Evolutionary conservation across 2,888 invertebrate genomes (phyloP), one percentile per base, ranked within the genome.

Genomic region (Rhaphigaster nebulosa): DNA sequence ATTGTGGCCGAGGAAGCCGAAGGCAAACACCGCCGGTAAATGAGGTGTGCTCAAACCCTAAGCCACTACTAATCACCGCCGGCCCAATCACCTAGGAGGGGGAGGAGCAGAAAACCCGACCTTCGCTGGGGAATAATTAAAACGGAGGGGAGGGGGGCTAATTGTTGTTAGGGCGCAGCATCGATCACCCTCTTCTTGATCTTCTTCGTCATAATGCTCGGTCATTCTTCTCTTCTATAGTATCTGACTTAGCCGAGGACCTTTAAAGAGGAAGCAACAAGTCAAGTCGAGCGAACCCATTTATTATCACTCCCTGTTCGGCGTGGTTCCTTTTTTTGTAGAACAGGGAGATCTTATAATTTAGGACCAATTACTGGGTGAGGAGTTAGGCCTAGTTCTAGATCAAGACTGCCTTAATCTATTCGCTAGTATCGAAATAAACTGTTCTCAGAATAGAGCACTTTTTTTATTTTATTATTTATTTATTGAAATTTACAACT

Each of bases 1-100:
- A 88, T 60, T 56, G 88, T 60, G 88, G 88, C 60, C 41, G 88
- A 38, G 80, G 88, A 29, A 54, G 88, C 56, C 38, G n/a, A 84
- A n/a, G 84, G 84, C 84, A 84, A 84, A 84, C 84, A 84, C 84
- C 84, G 45, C 80, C 45, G 84, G 84, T n/a, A 84, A 84, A 84
- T 84, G 84, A 84, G 84, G 45, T 84, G 45, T 84, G 45, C 84
- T 84, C 45, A 10, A n/a, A 29, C 45, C 84, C 84, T 84, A 84
- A 84, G 84, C 84, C 84, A 50, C 84, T 84, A 41, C 84, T 84
- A 84, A 84, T 84, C 84, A 84, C 45, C 45, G 45, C 84, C n/a
- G 80, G 41, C 84, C 84, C 84, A 50, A 84, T 84, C 84, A 45
- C 45, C 26, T 45, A n/a, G 84, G 45, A n/a, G 41, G 41, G 26